These are phyloP conservation scores for Megaceryle alcyon DNA, from an alignment of 2,797 vertebrate genomes.

Conservation along the genomic window DNA sequence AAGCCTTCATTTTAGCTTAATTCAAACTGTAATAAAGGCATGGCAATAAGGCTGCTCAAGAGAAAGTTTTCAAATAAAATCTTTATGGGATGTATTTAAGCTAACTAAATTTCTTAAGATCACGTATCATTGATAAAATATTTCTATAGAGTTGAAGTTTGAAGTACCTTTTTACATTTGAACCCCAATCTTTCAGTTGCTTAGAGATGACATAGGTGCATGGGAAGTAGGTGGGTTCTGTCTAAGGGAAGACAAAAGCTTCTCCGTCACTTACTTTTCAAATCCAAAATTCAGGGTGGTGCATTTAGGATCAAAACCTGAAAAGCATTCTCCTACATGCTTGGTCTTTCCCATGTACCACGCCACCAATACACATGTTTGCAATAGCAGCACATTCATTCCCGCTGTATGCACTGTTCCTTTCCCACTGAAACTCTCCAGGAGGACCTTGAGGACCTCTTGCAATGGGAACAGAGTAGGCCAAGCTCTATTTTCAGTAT, in stretches of 20 bases:
- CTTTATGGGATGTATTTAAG: neutral
- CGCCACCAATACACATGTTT: neutral
- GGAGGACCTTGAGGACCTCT: neutral
- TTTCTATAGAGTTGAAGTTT: neutral
- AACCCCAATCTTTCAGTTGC: neutral
- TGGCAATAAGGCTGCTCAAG: neutral
- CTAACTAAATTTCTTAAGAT: neutral
- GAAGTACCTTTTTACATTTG: neutral
- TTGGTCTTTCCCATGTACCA: neutral
- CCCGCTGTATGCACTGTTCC: neutral
- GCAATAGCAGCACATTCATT: neutral
- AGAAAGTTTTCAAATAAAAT: neutral
- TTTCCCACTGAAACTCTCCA: neutral
- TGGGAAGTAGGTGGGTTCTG: neutral
- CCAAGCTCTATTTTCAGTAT: slow-evolving; percentile 21
- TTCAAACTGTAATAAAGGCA: neutral
- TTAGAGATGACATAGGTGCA: neutral
- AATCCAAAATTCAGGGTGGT: neutral
- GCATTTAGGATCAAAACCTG: neutral
- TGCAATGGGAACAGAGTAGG: neutral
- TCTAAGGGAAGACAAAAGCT: neutral
- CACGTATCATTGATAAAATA: neutral
- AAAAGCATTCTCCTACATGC: neutral
- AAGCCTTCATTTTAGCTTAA: neutral
- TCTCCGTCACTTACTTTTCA: neutral